Base-by-base conservation (phyloP, 2,888 invertebrate species). In the Athrips mouffetella region DNA sequence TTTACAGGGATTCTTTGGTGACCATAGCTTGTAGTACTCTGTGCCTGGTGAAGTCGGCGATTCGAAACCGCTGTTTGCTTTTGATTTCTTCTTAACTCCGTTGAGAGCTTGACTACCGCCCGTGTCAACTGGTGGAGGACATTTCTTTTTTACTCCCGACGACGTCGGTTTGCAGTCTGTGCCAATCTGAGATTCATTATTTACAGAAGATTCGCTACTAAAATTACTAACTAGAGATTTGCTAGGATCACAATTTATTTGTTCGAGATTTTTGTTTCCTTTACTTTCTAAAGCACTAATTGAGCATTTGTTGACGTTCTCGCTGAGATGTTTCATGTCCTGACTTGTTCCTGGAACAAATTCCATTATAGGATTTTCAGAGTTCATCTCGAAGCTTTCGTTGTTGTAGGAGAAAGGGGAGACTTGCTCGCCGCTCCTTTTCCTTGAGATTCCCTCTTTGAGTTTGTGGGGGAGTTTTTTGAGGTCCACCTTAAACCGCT, bases 11-110 rank as follows among this genome's bases (percentile, higher is more conserved):
- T 90, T 90, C 67, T 90, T 90, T 59, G 91, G 90, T 58, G 91
- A 91, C 92, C 92, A 92, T 67, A 92, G 91, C 67, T 92, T 92
- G 73, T 91, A 92, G 72, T 93, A 93, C 60, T 92, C 92, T 39
- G 90, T 90, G 57, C 89, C 89, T 10, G 90, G 90, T 50, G 90
- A 89, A 53, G 89, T 89, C 0, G 90, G 90, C 51, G 90, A 89
- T 67, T 89, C 89, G 54, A 87, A 76, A 23, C 81, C 89, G 51
- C 82, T 82, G 62, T 88, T 87, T 35, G 84, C 72, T 64, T 91
- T 90, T 21, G 90, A 83, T 79, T 93, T 93, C 73, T 92, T 93
- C 69, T 92, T 93, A 8, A 91, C 90, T 29, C 92, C 92, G 59
- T 90, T 89, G 41, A 80, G 62, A 35, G 71, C 57, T 50, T 69